Conservation (phyloP, 2,797 vertebrate genomes). For the Furcifer pardalis region DNA sequence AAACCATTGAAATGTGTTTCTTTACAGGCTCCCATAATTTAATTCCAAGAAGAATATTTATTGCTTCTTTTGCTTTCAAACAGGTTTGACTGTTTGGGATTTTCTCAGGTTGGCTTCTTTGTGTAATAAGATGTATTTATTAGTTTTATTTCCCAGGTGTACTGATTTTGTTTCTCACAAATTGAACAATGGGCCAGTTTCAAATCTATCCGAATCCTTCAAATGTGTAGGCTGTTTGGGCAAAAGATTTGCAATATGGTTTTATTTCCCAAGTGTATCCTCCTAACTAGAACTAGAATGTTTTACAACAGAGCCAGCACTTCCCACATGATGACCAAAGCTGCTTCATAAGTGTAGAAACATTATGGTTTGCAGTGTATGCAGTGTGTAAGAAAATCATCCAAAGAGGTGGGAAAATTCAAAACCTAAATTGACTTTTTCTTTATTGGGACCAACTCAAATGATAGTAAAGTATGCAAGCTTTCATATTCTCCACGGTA, state of each 20-base stretch:
- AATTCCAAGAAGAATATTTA: neutral
- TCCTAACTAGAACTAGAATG: conserved; percentile 24
- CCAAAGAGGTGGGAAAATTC: too few species aligned
- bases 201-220: conserved; percentile 13
- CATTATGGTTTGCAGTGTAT: neutral
- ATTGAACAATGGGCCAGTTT: conserved; percentile 10
- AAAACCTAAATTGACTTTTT: too few species aligned
- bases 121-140: conserved; percentile 11
- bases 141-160: neutral
- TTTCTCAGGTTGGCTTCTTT: conserved; percentile 26
- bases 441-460: too few species aligned
- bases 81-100: conserved; percentile 11
- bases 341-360: neutral
- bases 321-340: conserved; percentile 40
- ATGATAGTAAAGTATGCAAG: too few species aligned
- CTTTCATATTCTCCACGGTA: too few species aligned
- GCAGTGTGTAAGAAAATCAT: too few species aligned
- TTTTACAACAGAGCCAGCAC: neutral
- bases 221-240: conserved; percentile 12
- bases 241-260: neutral
- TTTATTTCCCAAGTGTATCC: conserved; percentile 15
- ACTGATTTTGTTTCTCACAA: conserved; percentile 29
- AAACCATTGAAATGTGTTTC: conserved; percentile 34
- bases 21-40: conserved; percentile 1
- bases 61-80: conserved; percentile 19